Evolutionary conservation across 2,113 vertebrate genomes (phyloP), one percentile per base, ranked within the genome.

Genomic region (Lycocorax pyrrhopterus): DNA sequence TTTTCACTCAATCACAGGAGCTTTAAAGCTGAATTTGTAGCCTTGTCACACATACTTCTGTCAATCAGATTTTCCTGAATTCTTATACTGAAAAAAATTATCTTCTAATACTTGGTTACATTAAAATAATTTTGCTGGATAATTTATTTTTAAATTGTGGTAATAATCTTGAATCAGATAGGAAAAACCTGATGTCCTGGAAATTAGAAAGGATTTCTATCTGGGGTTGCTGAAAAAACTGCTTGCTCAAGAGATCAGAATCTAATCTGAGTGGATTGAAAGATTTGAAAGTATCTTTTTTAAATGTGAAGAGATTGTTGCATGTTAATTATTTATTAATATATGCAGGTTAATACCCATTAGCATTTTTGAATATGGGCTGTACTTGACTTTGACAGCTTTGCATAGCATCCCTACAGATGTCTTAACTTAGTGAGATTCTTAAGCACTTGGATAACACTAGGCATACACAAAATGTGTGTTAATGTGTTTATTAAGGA

Each of bases 61-160:
- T 73, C 89, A 64, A 47, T 91, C 58, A 89, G 33, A 56, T 88
- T 73, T 78, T 87, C 41, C 44, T 84, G 46, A 72, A 64, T 23
- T 81, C 41, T 84, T 72, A 91, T n/a, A 78, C 49, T 89, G 30
- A 60, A 92, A 86, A 56, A 87, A 74, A 46, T 39, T 3, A 41
- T 89, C 60, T 68, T 91, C 39, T 81, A 63, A 64, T 73, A 73
- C 25, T 71, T 77, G 27, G 60, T 81, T 89, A 46, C n/a, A 75
- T 91, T 84, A 85, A 92, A 93, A 91, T 84, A 59, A 87, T 79
- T 84, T 75, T 82, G 7, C 62, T 79, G 62, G 17, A 14, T 91
- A 79, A 66, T 89, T 93, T 95, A 58, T 85, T 94, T 92, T 96
- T 56, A 83, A 92, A 83, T 84, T 29, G 14, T 85, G 93, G 87